Base-by-base conservation (phyloP, 1,140 invertebrate genomes). In the Coboldia fuscipes region DNA sequence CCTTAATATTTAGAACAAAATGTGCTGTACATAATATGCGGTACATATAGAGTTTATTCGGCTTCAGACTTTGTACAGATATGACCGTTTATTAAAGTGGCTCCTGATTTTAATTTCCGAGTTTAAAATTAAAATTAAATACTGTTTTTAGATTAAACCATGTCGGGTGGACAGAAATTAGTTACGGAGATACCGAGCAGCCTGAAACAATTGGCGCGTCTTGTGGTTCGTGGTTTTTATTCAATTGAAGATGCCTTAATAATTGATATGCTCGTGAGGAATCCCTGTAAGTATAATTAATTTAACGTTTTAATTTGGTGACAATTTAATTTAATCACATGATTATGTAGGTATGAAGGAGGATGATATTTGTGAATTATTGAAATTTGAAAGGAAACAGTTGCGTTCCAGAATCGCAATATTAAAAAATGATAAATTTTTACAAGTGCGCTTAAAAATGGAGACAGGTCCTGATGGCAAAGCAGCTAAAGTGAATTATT, bases 381-480 rank as follows among this genome's bases (percentile, higher is more conserved):
- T 96, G 9, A 89, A 88, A 52, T 94, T 94, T 61, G 90, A 97
- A 50, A 66, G 78, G 37, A 96, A 96, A 67, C 88, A 93, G 70
- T 60, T 96, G 17, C 62, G 90, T 42, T 74, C 84, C 5, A 59
- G 84, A 43, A 80, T 93, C 55, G 68, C 82, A 7, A 78, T 75
- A 1, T 52, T 97, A 29, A 79, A 79, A 52, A 88, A 73, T 54
- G 90, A 96, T 51, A 90, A 93, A 61, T 88, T 96, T 56, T 77
- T 96, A 41, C 88, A 93, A 71, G 75, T 81, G 2, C 66, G 83
- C 43, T 63, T 94, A 37, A 75, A 82, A 63, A 89, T 94, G 75
- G 89, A 94, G 64, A 94, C 89, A 33, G 88, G 86, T 18, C 64
- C 70, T 3, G 89, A 96, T 62, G 84, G 85, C n/a, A 92, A 90